Conservation (phyloP, 2,797 vertebrate species). For the Ctenochaetus hawaiiensis region DNA sequence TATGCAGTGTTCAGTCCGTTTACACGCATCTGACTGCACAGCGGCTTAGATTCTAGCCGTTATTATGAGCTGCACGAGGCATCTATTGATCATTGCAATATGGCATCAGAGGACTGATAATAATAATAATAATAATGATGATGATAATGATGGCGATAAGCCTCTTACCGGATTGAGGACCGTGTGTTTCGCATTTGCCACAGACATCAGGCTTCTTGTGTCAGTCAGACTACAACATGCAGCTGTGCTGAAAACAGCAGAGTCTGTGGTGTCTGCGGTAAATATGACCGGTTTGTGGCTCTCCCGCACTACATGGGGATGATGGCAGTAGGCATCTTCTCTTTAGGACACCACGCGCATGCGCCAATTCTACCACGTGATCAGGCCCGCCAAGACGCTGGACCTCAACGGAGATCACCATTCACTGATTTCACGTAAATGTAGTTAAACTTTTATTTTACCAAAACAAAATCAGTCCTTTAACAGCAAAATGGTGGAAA, state of each 20-base stretch:
- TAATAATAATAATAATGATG: not conserved
- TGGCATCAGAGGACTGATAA: not conserved
- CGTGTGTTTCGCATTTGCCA: constrained; percentile 86
- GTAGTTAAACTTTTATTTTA: no score
- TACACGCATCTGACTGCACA: not conserved
- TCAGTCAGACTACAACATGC: constrained; percentile 48
- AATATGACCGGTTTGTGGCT: constrained; percentile 9
- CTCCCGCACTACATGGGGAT: constrained; percentile 36
- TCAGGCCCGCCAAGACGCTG: not conserved
- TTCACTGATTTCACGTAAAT: not conserved
- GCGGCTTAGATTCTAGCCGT: not conserved
- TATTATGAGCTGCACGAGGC: not conserved
- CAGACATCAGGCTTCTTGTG: constrained; percentile 78
- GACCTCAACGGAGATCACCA: not conserved
- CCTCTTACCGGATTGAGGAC: constrained; percentile 85
- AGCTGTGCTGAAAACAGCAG: constrained; percentile 35
- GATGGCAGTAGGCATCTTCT: constrained; percentile 51
- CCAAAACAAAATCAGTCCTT: no score
- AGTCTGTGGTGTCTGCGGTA: constrained; percentile 1
- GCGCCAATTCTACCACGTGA: constrained; percentile 56
- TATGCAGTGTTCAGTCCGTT: not conserved
- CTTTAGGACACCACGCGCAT: constrained; percentile 57
- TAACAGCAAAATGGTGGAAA: no score
- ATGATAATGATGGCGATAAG: not conserved
- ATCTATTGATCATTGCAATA: constrained; percentile 9